A percentile compares a stretch with the other conserved stretches of the same genome.
Evolutionary conservation across 1,140 invertebrate genomes (phyloP).

Genomic region (Zaprionus camerounensis): DNA sequence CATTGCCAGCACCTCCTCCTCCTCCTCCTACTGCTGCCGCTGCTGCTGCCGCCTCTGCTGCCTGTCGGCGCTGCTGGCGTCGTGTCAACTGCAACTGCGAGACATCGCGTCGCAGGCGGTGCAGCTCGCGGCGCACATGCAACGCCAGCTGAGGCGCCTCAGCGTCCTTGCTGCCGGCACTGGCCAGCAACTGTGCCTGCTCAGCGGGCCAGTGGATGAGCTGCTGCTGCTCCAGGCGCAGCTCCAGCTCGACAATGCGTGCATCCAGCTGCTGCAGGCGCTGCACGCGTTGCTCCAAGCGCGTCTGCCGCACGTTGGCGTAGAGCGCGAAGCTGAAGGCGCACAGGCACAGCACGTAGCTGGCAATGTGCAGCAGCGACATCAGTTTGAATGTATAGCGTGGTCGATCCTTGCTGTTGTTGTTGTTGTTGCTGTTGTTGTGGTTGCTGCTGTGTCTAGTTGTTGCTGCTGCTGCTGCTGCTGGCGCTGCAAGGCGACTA

Average conservation of each 20-base stretch:
- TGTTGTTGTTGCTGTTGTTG: constrained; percentile 21
- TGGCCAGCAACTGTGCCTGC: constrained; percentile 51
- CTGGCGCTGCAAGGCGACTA: constrained; percentile 66
- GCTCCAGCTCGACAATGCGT: constrained; percentile 75
- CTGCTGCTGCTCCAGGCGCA: constrained; percentile 70
- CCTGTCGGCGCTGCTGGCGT: constrained; percentile 78
- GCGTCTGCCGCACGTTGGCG: constrained; percentile 74
- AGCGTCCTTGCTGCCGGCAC: constrained; percentile 39
- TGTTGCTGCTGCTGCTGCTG: constrained; percentile 26
- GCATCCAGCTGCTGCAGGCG: constrained; percentile 78
- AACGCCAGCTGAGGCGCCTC: constrained; percentile 39
- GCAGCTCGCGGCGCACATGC: constrained; percentile 75
- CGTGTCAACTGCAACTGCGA: constrained; percentile 77
- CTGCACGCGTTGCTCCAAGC: constrained; percentile 71
- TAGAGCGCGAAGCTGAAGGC: constrained; percentile 80
- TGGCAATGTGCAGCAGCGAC: constrained; percentile 72
- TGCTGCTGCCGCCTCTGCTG: constrained; percentile 60
- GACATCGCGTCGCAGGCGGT: constrained; percentile 80
- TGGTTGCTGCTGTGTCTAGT: constrained; percentile 18
- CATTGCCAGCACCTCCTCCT: constrained; percentile 43
- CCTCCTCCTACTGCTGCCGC: constrained; percentile 39
- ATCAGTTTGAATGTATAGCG: constrained; percentile 59
- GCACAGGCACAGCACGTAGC: constrained; percentile 80
- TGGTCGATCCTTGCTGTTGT: constrained; percentile 53
- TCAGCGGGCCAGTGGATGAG: constrained; percentile 67